A percentile compares a stretch with the other conserved stretches of the same genome.
Conservation (phyloP, 2,113 vertebrate genomes). For the Dipodomys merriami region DNA sequence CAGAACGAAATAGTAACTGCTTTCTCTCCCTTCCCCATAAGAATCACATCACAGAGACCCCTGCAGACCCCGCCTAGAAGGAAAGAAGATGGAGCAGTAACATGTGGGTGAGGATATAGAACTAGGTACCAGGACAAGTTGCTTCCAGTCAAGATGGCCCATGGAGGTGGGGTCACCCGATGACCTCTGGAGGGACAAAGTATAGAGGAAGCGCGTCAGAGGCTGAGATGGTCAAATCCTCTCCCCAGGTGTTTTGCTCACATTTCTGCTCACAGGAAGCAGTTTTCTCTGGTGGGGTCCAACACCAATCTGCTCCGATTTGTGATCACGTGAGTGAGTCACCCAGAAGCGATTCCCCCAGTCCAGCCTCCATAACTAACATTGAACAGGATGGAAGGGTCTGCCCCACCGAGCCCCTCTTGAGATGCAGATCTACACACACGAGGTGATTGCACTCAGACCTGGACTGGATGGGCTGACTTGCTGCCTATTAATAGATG, state of each 20-base stretch:
- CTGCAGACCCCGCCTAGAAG: background rate
- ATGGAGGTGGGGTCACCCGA: background rate
- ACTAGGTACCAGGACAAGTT: background rate
- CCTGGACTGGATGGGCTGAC: background rate
- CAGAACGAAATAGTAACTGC: slow-evolving; percentile 13
- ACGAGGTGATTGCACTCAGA: background rate
- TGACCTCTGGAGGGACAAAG: background rate
- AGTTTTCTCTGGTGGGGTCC: background rate
- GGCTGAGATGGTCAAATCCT: background rate
- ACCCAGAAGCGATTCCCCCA: background rate
- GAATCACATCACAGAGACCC: background rate
- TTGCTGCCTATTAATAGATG: fast-evolving
- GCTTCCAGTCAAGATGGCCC: fast-evolving
- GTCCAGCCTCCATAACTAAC: fast-evolving
- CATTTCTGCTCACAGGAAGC: background rate
- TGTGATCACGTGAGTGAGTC: background rate
- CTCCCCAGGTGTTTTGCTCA: fast-evolving
- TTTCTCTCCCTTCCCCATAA: background rate
- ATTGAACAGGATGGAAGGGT: fast-evolving
- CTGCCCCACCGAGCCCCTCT: too few species aligned
- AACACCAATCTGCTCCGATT: background rate
- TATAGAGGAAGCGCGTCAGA: background rate
- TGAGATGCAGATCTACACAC: background rate
- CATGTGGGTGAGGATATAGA: fast-evolving
- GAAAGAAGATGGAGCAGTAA: too few species aligned